These are phyloP conservation scores for Apis dorsata DNA, from an alignment of 1,140 invertebrate species.

Conservation along the genomic window DNA sequence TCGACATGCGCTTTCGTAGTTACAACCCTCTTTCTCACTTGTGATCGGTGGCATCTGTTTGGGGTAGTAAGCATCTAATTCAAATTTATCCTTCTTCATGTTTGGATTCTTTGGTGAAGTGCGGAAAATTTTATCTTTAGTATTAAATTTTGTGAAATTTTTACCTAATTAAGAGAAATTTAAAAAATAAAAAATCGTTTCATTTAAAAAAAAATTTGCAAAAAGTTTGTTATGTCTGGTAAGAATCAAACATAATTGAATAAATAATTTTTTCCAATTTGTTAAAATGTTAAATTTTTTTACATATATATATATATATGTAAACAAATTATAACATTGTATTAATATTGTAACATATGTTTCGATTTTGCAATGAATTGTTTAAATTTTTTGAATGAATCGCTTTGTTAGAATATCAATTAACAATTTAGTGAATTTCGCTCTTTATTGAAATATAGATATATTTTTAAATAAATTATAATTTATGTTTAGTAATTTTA, in stretches of 20 bases:
- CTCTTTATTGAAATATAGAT: background rate
- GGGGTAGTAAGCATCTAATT: constrained; percentile 30
- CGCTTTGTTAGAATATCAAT: background rate
- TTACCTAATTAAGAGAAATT: too few species aligned
- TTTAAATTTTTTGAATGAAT: background rate
- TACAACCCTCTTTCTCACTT: constrained; percentile 47
- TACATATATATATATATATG: too few species aligned
- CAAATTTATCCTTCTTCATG: constrained; percentile 21
- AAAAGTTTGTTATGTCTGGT: constrained; percentile 57
- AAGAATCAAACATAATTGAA: constrained; percentile 23
- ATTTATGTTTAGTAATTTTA: background rate
- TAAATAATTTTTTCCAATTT: background rate
- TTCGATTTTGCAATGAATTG: too few species aligned
- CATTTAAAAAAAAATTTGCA: background rate
- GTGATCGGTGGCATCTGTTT: constrained; percentile 49
- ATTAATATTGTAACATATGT: too few species aligned
- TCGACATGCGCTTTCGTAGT: constrained; percentile 65
- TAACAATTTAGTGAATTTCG: background rate
- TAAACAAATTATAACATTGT: too few species aligned
- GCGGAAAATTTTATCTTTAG: background rate
- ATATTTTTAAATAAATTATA: background rate
- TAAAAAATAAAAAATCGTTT: background rate
- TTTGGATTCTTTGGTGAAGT: constrained; percentile 2
- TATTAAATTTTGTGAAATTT: background rate
- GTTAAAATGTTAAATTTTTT: background rate